A percentile compares a stretch with the other conserved stretches of the same genome.
phyloP scores from a whole-genome alignment of 1,140 invertebrate species.

The Drosophila parvula region DNA sequence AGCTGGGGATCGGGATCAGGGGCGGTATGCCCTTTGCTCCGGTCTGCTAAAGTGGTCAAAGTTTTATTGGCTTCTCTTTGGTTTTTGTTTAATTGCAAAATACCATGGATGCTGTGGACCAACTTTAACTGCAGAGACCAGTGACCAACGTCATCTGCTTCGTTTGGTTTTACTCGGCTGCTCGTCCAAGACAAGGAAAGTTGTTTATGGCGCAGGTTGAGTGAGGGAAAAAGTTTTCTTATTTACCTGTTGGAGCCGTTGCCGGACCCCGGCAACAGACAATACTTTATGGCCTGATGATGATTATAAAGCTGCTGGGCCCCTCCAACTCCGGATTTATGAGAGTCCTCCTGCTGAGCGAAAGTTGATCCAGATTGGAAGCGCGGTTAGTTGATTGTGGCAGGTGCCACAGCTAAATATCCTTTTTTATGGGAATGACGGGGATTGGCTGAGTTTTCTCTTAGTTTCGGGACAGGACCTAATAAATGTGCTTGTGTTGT shows the following conservation, averaged over 20 bases:
- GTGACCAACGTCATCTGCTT: constrained; percentile 50
- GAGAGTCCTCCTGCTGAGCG: constrained; percentile 20
- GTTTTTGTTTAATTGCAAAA: constrained; percentile 65
- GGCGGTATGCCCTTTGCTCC: constrained; percentile 21
- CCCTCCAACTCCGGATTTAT: constrained; percentile 42
- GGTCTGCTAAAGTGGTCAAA: constrained; percentile 51
- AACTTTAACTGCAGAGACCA: constrained; percentile 55
- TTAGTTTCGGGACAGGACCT: constrained; percentile 16
- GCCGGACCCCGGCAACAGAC: constrained; percentile 8
- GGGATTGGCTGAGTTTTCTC: constrained; percentile 23
- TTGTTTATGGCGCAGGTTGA: constrained; percentile 59
- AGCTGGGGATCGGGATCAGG: neutral
- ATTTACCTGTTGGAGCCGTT: constrained; percentile 53
- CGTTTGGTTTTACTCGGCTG: constrained; percentile 15
- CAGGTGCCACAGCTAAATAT: constrained; percentile 33
- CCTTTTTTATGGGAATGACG: constrained; percentile 25
- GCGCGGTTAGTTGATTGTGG: constrained; percentile 35
- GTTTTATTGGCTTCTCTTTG: constrained; percentile 63
- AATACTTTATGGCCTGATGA: constrained; percentile 58
- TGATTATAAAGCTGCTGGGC: constrained; percentile 48
- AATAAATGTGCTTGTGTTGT: constrained; percentile 11
- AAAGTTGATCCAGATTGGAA: constrained; percentile 40
- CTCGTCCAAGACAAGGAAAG: constrained; percentile 38
- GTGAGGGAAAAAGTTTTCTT: constrained; percentile 59
- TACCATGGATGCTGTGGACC: constrained; percentile 51